Evolutionary conservation across 2,113 vertebrate species (phyloP), one percentile per base, ranked within the genome.

Genomic region (Triplophysa rosa): DNA sequence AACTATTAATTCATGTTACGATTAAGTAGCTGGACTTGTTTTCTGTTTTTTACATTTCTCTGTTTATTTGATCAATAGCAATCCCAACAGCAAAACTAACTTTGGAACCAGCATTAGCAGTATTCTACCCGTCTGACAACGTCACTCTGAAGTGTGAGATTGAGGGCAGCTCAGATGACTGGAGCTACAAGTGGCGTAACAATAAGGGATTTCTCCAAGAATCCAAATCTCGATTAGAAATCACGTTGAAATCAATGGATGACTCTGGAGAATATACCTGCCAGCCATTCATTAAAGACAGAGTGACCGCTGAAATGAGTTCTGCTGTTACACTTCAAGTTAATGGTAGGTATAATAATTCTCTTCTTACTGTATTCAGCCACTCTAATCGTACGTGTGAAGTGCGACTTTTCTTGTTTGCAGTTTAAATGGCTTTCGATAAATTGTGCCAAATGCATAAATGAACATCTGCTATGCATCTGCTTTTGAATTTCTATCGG

Each of bases 111-210:
- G n/a, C 2, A 7, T 12, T 0, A 8, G 4, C 33, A 45, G 65
- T 21, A 12, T 1, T 67, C 33, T 67, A 67, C 65, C 16, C 11
- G 3, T 16, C 65, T 42, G 65, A 67, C 23, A 67, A 45, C 17
- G n/a, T 45, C 37, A 40, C 2, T 67, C 65, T 67, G 40, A 67
- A 21, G n/a, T 67, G 65, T 67, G 37, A 67, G 65, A n/a, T 67
- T 23, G 17, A 42, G 29, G 33, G n/a, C 33, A 10, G 37, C 8
- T 11, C 65, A 45, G 37, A 45, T 4, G 0, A 2, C n/a, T 67
- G 65, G 65, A 67, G 1, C 16, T 67, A 42, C 29, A n/a, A n/a
- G 23, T 67, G 65, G 65, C 45, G 12, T 45, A 40, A 45, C 21
- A 21, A 37, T 45, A 19, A 2, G 1, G 12, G n/a, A 19, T 2